phyloP scores from a whole-genome alignment of 2,113 vertebrate species.

The Pipa parva region DNA sequence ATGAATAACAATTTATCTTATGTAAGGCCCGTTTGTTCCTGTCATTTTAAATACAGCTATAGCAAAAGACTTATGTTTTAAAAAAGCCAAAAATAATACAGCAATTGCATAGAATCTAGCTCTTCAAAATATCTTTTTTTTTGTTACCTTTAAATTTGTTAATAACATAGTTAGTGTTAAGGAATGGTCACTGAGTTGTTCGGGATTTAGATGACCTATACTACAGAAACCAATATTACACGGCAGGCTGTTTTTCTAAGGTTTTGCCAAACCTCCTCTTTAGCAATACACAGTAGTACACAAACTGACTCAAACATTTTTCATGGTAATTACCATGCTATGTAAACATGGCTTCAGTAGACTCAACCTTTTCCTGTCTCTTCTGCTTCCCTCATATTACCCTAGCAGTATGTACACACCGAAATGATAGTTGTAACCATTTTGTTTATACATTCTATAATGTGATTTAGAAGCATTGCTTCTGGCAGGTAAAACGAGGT shows the following conservation, averaged over 20 bases:
- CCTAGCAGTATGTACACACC: neutral
- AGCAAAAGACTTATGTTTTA: too few species aligned
- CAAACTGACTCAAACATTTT: slow-evolving; percentile 59
- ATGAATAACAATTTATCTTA: too few species aligned
- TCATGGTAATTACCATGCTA: slow-evolving; percentile 51
- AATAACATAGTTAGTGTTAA: neutral
- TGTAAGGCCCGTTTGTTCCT: too few species aligned
- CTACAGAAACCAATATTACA: slow-evolving; percentile 49
- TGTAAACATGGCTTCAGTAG: slow-evolving; percentile 51
- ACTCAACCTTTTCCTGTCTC: slow-evolving; percentile 59
- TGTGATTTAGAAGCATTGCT: neutral
- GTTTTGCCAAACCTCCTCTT: slow-evolving; percentile 53
- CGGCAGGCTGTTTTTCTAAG: slow-evolving; percentile 51
- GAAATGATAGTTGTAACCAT: slow-evolving; percentile 1
- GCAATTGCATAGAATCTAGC: too few species aligned
- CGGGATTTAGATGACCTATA: slow-evolving; percentile 38
- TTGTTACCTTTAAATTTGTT: neutral
- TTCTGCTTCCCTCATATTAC: slow-evolving; percentile 35
- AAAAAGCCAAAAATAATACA: too few species aligned
- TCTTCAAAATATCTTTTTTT: neutral
- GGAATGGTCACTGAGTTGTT: slow-evolving; percentile 26
- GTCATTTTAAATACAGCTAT: too few species aligned
- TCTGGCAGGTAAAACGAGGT: neutral
- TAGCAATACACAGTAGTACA: slow-evolving; percentile 51
- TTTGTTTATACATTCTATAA: slow-evolving; percentile 8